phyloP scores from a whole-genome alignment of 2,888 invertebrate species.

The Synanthedon tipuliformis region DNA sequence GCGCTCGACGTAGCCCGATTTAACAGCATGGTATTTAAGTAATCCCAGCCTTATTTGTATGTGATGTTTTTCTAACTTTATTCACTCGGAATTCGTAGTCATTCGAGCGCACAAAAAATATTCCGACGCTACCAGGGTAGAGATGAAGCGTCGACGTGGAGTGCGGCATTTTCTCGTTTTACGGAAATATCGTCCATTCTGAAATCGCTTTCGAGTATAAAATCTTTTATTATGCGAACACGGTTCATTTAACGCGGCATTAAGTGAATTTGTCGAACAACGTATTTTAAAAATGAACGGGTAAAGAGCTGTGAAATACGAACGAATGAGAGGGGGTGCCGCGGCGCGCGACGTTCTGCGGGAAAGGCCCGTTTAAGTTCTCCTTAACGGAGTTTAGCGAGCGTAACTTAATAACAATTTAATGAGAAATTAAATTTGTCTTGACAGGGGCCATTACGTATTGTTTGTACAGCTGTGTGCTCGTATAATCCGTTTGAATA shows the following conservation, averaged over 20 bases:
- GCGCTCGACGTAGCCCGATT: neutral
- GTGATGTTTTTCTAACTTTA: conserved; percentile 33
- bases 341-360: conserved; percentile 19
- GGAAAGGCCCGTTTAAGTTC: conserved; percentile 28
- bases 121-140: conserved; percentile 27
- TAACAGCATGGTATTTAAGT: conserved; percentile 9
- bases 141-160: conserved; percentile 33
- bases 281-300: conserved; percentile 61
- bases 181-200: conserved; percentile 56
- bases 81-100: conserved; percentile 22
- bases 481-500: neutral
- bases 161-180: conserved; percentile 35
- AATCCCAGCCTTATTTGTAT: conserved; percentile 35
- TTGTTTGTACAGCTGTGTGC: neutral
- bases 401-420: conserved; percentile 2
- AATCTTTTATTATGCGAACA: conserved; percentile 67
- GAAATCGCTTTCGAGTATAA: conserved; percentile 62
- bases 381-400: conserved; percentile 21
- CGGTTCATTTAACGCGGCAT: conserved; percentile 67
- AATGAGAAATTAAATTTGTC: conserved; percentile 4
- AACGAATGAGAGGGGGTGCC: conserved; percentile 19
- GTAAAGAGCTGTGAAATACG: conserved; percentile 49
- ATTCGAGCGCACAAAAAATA: conserved; percentile 40
- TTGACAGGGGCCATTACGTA: neutral
- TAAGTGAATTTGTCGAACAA: conserved; percentile 68